Conservation (phyloP, 64 coral and sea anemone species). For the Montipora foliosa region DNA sequence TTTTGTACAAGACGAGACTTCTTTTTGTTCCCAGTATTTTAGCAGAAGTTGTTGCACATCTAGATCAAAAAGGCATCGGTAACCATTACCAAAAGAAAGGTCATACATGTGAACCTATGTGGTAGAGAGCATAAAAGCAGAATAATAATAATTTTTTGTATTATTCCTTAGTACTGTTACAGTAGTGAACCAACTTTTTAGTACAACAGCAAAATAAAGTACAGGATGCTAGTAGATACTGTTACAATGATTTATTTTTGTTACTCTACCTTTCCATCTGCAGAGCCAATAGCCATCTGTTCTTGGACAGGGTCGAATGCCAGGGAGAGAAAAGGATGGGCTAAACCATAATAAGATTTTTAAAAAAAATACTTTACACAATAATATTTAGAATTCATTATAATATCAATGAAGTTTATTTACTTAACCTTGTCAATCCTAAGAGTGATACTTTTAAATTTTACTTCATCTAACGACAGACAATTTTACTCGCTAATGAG, state of each 20-base stretch:
- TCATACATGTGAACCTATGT: constrained; percentile 79
- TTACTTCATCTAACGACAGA: too few species aligned
- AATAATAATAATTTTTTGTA: not conserved
- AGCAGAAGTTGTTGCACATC: constrained; percentile 58
- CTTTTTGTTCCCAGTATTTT: constrained; percentile 27
- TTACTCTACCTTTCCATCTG: constrained; percentile 88
- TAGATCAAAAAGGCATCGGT: constrained; percentile 75
- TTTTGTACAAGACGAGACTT: not conserved
- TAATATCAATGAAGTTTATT: too few species aligned
- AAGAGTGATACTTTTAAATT: too few species aligned
- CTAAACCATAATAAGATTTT: constrained; percentile 58
- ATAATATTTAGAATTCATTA: too few species aligned
- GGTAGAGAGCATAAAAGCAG: not conserved
- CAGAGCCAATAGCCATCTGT: constrained; percentile 79
- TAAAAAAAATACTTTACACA: not conserved
- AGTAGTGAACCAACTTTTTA: too few species aligned
- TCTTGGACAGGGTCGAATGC: constrained; percentile 75
- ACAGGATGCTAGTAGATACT: not conserved
- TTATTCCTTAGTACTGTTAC: too few species aligned
- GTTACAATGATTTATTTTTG: not conserved
- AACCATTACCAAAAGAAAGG: constrained; percentile 60
- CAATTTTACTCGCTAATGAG: too few species aligned
- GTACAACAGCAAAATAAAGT: not conserved
- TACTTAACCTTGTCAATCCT: too few species aligned
- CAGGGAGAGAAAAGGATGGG: constrained; percentile 89